These are phyloP conservation scores for Clanis bilineata DNA, from an alignment of 2,888 invertebrate genomes.

Conservation along the genomic window DNA sequence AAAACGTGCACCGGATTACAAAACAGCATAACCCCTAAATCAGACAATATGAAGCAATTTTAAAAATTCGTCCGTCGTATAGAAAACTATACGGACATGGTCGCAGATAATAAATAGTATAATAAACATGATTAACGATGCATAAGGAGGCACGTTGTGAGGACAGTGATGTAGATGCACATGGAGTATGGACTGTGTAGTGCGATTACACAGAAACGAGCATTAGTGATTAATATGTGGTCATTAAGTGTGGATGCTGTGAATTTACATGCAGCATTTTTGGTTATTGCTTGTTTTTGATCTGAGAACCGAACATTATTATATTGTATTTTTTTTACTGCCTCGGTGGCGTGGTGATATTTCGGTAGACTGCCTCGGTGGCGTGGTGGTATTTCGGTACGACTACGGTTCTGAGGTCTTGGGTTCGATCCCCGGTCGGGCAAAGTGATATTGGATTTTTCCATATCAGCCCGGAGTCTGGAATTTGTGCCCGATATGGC, in stretches of 20 bases:
- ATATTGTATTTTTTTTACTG: too few relatives aligned
- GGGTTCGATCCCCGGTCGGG: too few relatives aligned
- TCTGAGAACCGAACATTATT: too few relatives aligned
- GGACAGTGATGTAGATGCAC: conserved; percentile 73
- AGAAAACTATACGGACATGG: conserved; percentile 8
- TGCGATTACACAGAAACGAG: conserved; percentile 44
- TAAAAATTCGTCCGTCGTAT: conserved; percentile 4
- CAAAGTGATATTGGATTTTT: too few relatives aligned
- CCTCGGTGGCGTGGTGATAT: too few relatives aligned
- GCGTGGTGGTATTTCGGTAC: too few relatives aligned
- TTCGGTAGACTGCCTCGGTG: too few relatives aligned
- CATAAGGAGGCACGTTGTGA: conserved; percentile 75
- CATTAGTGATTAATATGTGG: conserved; percentile 13
- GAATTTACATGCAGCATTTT: background rate
- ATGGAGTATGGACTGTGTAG: conserved; percentile 45
- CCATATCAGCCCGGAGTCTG: too few relatives aligned
- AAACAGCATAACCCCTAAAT: conserved; percentile 5
- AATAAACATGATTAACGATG: conserved; percentile 80
- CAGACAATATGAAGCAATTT: conserved; percentile 1
- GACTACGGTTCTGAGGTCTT: too few relatives aligned
- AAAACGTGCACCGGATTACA: conserved; percentile 2
- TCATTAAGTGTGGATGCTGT: background rate
- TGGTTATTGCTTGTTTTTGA: background rate
- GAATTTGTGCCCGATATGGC: too few relatives aligned
- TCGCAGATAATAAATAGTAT: conserved; percentile 71